phyloP scores from a whole-genome alignment of 2,113 vertebrate species.

The Lonchura striata region DNA sequence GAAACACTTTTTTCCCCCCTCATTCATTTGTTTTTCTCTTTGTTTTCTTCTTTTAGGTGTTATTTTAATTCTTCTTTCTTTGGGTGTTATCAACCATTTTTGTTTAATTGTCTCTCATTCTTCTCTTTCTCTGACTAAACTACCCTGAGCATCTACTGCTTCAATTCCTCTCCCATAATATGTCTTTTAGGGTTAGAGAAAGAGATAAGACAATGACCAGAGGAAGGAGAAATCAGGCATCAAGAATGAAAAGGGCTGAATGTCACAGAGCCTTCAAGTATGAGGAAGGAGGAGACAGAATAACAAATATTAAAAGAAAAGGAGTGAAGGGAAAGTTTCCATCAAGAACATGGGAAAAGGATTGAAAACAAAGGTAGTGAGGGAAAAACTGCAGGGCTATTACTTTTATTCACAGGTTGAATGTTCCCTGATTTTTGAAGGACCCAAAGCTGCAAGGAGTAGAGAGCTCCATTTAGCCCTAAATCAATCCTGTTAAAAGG shows the following conservation, averaged over 20 bases:
- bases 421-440: not conserved
- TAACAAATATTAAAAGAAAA: not conserved
- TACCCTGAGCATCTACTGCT: not conserved
- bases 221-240: not conserved
- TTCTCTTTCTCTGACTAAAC: not conserved
- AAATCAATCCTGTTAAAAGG: slow-evolving; percentile 39
- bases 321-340: not conserved
- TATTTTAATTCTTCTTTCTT: not conserved
- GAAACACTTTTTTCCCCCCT: not conserved
- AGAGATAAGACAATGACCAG: not conserved
- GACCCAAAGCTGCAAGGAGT: not conserved
- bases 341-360: not conserved
- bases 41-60: not conserved
- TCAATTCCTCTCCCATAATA: not conserved
- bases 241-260: not conserved
- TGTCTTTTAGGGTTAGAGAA: not conserved
- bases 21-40: not conserved
- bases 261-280: not conserved
- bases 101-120: not conserved
- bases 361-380: not conserved
- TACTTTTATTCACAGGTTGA: not conserved
- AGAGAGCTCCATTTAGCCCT: not conserved
- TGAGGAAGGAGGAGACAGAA: not conserved
- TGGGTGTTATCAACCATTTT: not conserved
- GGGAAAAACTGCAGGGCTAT: not conserved